Evolutionary conservation across 2,797 vertebrate species (phyloP).

Genomic region (Aphelocoma californica): DNA sequence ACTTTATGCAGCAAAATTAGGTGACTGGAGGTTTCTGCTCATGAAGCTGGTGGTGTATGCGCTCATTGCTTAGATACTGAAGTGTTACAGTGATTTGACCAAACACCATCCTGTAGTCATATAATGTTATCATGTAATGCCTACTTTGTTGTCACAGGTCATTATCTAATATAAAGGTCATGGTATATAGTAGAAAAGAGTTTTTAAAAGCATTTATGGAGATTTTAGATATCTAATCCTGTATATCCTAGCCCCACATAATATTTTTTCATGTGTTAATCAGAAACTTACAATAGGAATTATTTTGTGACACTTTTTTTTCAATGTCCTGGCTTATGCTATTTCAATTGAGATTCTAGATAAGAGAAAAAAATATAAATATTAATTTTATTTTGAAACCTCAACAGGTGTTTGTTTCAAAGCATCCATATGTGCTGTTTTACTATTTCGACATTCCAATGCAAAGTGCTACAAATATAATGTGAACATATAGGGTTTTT

Average conservation of each 20-base stretch:
- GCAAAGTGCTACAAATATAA: background rate
- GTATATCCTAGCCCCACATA: background rate
- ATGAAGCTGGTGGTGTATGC: background rate
- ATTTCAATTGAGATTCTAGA: background rate
- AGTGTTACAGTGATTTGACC: background rate
- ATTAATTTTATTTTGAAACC: background rate
- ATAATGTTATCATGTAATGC: background rate
- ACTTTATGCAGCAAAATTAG: background rate
- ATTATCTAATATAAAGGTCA: background rate
- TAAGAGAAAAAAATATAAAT: background rate
- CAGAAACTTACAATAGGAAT: background rate
- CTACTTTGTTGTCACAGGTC: background rate
- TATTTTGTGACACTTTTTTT: background rate
- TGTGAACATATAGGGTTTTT: background rate
- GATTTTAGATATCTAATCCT: background rate
- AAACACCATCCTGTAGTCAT: background rate
- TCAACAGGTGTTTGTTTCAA: background rate
- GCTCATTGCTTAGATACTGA: background rate
- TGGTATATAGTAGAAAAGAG: background rate
- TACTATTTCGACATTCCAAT: background rate
- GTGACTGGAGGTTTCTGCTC: background rate
- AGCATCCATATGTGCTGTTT: background rate
- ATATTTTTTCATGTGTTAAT: background rate
- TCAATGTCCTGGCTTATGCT: accelerated
- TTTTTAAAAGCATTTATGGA: background rate